A percentile compares a stretch with the other conserved stretches of the same genome.
These are phyloP conservation scores for Sinodicranocentrus sp. DNA, from an alignment of 2,888 invertebrate species.

Conservation along the genomic window DNA sequence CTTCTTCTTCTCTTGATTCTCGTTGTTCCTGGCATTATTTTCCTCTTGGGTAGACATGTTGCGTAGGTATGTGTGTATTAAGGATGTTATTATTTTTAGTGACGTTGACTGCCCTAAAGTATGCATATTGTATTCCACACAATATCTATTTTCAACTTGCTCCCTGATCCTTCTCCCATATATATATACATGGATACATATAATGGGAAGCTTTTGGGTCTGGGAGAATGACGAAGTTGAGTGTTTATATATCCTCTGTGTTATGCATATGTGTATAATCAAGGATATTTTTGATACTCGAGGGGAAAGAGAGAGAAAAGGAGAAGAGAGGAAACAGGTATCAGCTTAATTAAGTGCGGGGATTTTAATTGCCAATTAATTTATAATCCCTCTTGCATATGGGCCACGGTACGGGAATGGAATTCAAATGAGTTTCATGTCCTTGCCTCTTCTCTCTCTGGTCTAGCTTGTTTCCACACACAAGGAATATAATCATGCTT, in stretches of 20 bases:
- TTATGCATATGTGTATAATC: not conserved
- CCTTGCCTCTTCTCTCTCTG: constrained; percentile 31
- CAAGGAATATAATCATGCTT: not conserved
- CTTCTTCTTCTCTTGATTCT: constrained; percentile 34
- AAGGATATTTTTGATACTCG: constrained; percentile 39
- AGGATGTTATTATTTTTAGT: constrained; percentile 9
- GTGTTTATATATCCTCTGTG: too few species aligned
- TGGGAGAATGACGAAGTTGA: too few species aligned
- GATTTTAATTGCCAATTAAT: constrained; percentile 72
- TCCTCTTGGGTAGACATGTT: not conserved
- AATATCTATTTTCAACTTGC: too few species aligned
- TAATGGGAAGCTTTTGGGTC: too few species aligned
- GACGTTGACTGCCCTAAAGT: too few species aligned
- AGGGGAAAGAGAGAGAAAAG: constrained; percentile 52
- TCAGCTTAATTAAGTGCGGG: constrained; percentile 71
- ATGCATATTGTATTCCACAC: too few species aligned
- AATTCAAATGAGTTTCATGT: constrained; percentile 69
- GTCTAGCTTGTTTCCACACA: not conserved
- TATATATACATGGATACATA: too few species aligned
- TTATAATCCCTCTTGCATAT: constrained; percentile 67
- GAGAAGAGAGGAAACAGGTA: constrained; percentile 66
- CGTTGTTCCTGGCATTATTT: not conserved
- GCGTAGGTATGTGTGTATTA: too few species aligned
- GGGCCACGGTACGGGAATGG: constrained; percentile 66
- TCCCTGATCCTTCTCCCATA: too few species aligned